Percentiles rank a stretch among this genome's conserved stretches.
These are phyloP conservation scores for Omphaloscelis lunosa DNA, from an alignment of 2,888 invertebrate species.

Conservation along the genomic window DNA sequence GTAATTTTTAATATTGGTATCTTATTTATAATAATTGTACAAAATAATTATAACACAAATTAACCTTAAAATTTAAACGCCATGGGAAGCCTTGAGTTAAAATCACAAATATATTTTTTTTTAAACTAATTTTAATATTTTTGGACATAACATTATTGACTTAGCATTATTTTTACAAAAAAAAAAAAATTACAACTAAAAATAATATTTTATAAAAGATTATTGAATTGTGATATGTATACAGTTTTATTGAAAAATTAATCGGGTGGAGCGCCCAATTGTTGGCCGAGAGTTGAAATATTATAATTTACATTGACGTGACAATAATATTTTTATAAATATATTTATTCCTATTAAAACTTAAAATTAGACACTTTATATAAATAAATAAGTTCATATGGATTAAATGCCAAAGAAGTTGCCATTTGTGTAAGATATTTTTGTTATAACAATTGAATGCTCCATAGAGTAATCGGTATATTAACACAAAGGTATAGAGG, in stretches of 20 bases:
- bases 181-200: constrained; percentile 47
- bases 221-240: constrained; percentile 62
- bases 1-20: neutral
- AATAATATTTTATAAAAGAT: constrained; percentile 30
- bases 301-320: neutral
- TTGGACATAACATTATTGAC: constrained; percentile 40
- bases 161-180: constrained; percentile 66
- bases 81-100: constrained; percentile 58
- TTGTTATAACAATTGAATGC: constrained; percentile 28
- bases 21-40: constrained; percentile 37
- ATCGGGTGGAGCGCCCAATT: constrained; percentile 45
- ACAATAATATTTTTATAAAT: neutral
- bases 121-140: constrained; percentile 32
- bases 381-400: constrained; percentile 15
- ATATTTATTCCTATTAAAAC: neutral
- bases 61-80: constrained; percentile 34
- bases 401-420: constrained; percentile 29
- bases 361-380: constrained; percentile 5
- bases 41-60: constrained; percentile 44
- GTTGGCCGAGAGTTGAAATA: constrained; percentile 3
- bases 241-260: constrained; percentile 37
- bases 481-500: neutral
- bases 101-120: constrained; percentile 56
- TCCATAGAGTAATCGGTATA: constrained; percentile 12
- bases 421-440: constrained; percentile 1